Evolutionary conservation across 1,140 invertebrate species (phyloP).

Genomic region (Drepana arcuata): DNA sequence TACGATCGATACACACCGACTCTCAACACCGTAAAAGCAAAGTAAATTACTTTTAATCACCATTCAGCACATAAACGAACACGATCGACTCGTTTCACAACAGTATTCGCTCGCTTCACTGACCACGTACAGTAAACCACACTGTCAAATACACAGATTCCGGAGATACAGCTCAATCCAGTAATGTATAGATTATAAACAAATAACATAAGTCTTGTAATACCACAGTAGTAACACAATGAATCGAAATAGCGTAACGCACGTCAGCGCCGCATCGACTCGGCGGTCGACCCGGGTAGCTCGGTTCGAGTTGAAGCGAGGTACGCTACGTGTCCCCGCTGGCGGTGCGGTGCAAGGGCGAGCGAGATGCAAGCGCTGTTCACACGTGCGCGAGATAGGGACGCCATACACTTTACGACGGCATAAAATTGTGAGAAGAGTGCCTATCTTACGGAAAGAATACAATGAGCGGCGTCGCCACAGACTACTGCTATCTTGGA

Average conservation of each 20-base stretch:
- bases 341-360: constrained; percentile 24
- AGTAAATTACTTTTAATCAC: constrained; percentile 68
- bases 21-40: constrained; percentile 62
- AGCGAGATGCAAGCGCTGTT: constrained; percentile 20
- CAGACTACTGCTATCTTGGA: constrained; percentile 26
- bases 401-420: constrained; percentile 18
- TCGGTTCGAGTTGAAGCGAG: constrained; percentile 19
- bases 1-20: constrained; percentile 62
- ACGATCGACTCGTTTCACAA: constrained; percentile 50
- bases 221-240: constrained; percentile 59
- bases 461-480: constrained; percentile 32
- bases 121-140: constrained; percentile 48
- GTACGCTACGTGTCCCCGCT: constrained; percentile 51
- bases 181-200: constrained; percentile 47
- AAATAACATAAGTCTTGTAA: constrained; percentile 64
- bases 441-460: constrained; percentile 21
- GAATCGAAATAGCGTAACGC: constrained; percentile 33
- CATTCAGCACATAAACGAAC: constrained; percentile 61
- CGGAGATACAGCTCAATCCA: constrained; percentile 43
- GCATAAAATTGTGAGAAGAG: constrained; percentile 55
- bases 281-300: constrained; percentile 58
- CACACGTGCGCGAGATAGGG: constrained; percentile 9
- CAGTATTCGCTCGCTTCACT: constrained; percentile 41
- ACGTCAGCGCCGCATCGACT: constrained; percentile 63
- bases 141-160: constrained; percentile 43